These are phyloP conservation scores for Azemiops feae DNA, from an alignment of 2,113 vertebrate genomes.

Conservation along the genomic window DNA sequence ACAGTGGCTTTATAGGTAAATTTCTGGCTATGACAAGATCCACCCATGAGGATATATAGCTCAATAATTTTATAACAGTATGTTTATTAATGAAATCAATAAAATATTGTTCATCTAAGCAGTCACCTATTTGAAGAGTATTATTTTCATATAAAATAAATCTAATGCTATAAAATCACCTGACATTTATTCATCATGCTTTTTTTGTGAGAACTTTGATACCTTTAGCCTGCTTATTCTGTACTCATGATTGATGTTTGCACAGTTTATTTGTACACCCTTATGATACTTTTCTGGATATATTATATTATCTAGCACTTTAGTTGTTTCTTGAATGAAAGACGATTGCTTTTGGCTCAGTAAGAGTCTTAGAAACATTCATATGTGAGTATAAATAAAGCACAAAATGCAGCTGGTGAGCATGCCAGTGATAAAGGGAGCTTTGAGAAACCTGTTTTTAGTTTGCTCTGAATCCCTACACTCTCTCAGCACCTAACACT, in stretches of 20 bases:
- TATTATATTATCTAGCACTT: not conserved
- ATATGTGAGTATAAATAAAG: not conserved
- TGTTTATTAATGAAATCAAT: not conserved
- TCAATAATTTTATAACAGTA: not conserved
- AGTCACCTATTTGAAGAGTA: not conserved
- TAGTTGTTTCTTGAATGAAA: not conserved
- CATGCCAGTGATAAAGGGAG: not conserved
- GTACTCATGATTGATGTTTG: not conserved
- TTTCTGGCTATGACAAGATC: not conserved
- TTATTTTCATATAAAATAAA: not conserved
- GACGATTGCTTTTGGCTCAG: not conserved
- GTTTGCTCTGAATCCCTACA: not conserved
- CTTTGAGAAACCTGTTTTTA: not conserved
- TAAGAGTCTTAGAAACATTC: not conserved
- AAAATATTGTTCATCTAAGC: not conserved
- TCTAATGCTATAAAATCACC: not conserved
- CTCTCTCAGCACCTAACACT: not conserved
- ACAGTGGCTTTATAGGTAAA: not conserved
- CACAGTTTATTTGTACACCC: not conserved
- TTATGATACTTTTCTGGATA: not conserved
- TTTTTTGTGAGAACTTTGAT: too few relatives aligned
- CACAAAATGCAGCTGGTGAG: constrained; percentile 2
- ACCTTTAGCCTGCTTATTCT: not conserved
- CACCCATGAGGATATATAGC: not conserved
- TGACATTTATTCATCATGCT: not conserved